Evolutionary conservation across 2,797 vertebrate genomes (phyloP), one percentile per base, ranked within the genome.

Genomic region (Anolis apletophallus): DNA sequence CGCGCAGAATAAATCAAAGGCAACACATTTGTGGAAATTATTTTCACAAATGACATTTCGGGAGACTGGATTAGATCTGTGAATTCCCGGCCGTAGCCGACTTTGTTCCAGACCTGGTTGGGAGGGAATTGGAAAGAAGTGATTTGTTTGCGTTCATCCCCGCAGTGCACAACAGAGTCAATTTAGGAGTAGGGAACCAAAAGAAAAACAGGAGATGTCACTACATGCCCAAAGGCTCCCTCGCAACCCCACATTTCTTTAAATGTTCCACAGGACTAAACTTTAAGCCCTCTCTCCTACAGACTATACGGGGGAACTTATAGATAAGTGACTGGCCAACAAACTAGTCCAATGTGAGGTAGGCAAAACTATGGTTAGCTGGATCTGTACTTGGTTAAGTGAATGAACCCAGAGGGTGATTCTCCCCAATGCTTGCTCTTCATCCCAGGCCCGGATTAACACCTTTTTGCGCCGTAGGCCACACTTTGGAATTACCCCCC

Each of bases 21-120:
- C 32, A 71, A 71, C 75, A 83, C 17, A 3, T 83, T 59, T 64
- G 64, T 54, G 75, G 40, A 83, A 79, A 83, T 72, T 79, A 50
- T 36, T 61, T 73, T 79, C 40, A 0, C n/a, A 59, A 68, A 40
- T 32, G 5, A 64, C 40, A 46, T 36, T 83, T 72, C 23, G 12
- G 52, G 59, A 55, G 71, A 61, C 36, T 16, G 36, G 29, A 7
- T 36, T 71, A 16, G 32, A 67, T 87, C 17, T 61, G 68, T 21
- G 68, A 26, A 54, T 84, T 79, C 57, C n/a, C 8, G 54, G 55
- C 36, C 7, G 23, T 72, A 36, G 21, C 26, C 16, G 46, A 1
- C 55, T 64, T 64, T 59, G 61, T 73, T 61, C 59, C 40, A 54
- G 52, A 52, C 32, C 16, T 21, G 46, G 14, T 40, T 5, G 36